A percentile compares a stretch with the other conserved stretches of the same genome.
Evolutionary conservation across 2,797 vertebrate species (phyloP).

Genomic region (Craterocephalus amniculus): DNA sequence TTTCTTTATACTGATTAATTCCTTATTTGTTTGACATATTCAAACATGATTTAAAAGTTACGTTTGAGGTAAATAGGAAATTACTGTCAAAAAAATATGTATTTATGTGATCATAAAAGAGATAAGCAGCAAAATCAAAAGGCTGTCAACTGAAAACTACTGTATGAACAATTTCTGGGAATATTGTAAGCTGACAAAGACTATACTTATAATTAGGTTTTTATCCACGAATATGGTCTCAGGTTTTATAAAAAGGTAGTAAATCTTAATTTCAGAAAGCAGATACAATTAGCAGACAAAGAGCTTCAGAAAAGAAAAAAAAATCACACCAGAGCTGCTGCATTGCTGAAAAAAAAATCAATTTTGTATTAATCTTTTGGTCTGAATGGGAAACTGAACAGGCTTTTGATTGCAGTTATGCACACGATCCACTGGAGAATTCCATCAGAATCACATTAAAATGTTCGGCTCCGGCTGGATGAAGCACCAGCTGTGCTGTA

Average conservation of each 20-base stretch:
- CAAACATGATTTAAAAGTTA: background rate
- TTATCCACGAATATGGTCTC: background rate
- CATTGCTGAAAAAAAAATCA: background rate
- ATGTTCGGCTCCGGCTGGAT: constrained; percentile 7
- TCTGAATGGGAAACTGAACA: too few relatives aligned
- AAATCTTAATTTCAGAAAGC: constrained; percentile 4
- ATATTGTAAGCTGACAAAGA: background rate
- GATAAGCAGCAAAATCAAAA: constrained; percentile 11
- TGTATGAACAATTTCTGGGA: constrained; percentile 12
- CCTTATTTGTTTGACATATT: background rate
- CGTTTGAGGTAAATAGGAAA: constrained; percentile 2
- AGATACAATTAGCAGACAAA: background rate
- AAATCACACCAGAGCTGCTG: background rate
- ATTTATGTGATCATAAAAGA: background rate
- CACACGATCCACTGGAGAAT: background rate
- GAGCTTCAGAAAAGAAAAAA: background rate
- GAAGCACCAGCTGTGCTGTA: background rate
- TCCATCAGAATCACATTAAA: constrained; percentile 10
- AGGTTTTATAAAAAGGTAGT: background rate
- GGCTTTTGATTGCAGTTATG: background rate
- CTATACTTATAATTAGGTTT: constrained; percentile 5
- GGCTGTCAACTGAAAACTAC: constrained; percentile 12
- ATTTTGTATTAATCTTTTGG: background rate
- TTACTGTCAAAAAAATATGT: background rate
- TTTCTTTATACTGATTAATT: background rate